Base-by-base conservation (phyloP, 2,797 vertebrate genomes). In the Coracias cyanogaster region DNA sequence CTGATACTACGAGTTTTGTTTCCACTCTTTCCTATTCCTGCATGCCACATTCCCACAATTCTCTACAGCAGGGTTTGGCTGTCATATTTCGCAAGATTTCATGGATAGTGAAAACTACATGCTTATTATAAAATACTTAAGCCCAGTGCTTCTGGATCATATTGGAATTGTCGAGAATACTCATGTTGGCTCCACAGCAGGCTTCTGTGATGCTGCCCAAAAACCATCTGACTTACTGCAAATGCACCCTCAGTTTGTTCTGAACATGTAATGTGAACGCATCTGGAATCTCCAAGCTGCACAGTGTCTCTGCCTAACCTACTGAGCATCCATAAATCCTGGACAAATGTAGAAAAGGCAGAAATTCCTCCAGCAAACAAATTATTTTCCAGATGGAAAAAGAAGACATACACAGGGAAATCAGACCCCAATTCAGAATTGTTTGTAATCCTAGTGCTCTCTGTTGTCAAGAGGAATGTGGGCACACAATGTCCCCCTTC, bases 301-400 rank as follows among this genome's bases (percentile, higher is more conserved):
- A 24, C 31, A 51, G 49, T 19, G 54, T 43, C 76, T 77, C 87
- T 31, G 45, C 43, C 54, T 88, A 35, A 86, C 52, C 43, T 82
- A 65, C 83, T 79, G 80, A 96, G 62, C 78, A 86, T 52, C 83
- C 66, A 95, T 84, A 95, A 94, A 89, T 89, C 86, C 39, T 84
- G 19, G 15, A 64, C 9, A 72, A 90, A 81, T 2, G 7, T 19
- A 94, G 66, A 37, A 88, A 90, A 21, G 5, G 48, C 43, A 77
- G 43, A 17, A 90, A 79, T 90, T 92, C 64, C 31, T 86, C 48
- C 73, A 79, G 41, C 33, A 93, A 90, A 84, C n/a, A 93, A 33
- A 91, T n/a, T n/a, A n/a, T n/a, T n/a, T 92, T 90, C 81, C 90
- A 90, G 62, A 93, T 70, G 80, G 90, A 86, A 90, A 95, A 93